These are phyloP conservation scores for Cotesia glomerata DNA, from an alignment of 1,140 invertebrate genomes.

Conservation along the genomic window DNA sequence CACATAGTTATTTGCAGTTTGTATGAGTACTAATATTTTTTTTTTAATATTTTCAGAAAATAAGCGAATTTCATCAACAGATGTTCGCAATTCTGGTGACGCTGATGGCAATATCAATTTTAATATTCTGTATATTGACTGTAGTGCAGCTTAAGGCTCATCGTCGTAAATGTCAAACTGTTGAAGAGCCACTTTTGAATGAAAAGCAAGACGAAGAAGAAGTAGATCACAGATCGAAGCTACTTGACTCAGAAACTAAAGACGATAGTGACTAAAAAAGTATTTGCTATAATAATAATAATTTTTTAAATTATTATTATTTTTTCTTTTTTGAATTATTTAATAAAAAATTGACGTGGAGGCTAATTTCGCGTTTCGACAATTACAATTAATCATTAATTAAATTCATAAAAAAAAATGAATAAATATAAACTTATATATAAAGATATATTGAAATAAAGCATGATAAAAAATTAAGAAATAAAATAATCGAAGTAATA, in stretches of 20 bases:
- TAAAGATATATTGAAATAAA: too few relatives aligned
- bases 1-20: neutral
- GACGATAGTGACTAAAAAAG: conserved; percentile 43
- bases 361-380: too few relatives aligned
- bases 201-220: conserved; percentile 42
- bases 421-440: too few relatives aligned
- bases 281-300: conserved; percentile 34
- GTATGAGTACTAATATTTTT: neutral
- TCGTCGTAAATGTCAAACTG: conserved; percentile 37
- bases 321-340: neutral
- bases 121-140: conserved; percentile 37
- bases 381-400: too few relatives aligned
- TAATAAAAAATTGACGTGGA: neutral
- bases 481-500: too few relatives aligned
- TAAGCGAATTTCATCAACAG: neutral
- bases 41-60: conserved; percentile 3
- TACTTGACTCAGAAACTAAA: conserved; percentile 44
- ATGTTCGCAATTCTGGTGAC: conserved; percentile 2
- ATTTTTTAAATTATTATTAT: neutral
- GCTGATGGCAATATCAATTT: conserved; percentile 20
- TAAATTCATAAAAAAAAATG: too few relatives aligned
- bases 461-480: too few relatives aligned
- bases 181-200: conserved; percentile 37
- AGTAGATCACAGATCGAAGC: conserved; percentile 47
- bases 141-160: conserved; percentile 34